Percentiles rank a stretch among this genome's conserved stretches.
Evolutionary conservation across 2,113 vertebrate species (phyloP).

Genomic region (Plecotus auritus): DNA sequence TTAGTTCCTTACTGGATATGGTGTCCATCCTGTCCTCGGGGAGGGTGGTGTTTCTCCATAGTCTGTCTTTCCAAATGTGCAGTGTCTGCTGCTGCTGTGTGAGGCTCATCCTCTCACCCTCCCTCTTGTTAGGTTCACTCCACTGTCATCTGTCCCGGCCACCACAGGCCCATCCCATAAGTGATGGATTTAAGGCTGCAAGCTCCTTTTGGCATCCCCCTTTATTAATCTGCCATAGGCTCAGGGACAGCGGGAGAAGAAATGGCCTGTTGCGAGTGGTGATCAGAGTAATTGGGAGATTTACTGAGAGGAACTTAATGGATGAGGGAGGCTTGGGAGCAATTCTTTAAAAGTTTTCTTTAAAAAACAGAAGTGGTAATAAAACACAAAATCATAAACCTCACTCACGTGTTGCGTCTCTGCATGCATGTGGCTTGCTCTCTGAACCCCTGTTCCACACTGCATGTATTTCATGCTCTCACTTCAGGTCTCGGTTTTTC

Average conservation of each 20-base stretch:
- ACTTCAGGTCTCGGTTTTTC: not conserved
- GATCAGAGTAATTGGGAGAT: not conserved
- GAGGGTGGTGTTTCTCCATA: not conserved
- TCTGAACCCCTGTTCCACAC: fast-evolving
- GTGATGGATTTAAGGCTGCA: not conserved
- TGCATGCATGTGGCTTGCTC: not conserved
- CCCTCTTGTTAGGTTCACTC: not conserved
- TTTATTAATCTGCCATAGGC: not conserved
- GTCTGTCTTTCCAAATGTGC: not conserved
- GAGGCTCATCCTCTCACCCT: not conserved
- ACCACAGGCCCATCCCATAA: fast-evolving
- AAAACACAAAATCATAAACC: not conserved
- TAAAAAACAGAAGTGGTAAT: not conserved
- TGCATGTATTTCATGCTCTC: not conserved
- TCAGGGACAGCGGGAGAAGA: not conserved
- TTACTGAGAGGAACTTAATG: not conserved
- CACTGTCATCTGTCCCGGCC: not conserved
- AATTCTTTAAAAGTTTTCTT: not conserved
- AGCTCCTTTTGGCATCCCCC: not conserved
- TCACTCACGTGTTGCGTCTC: fast-evolving
- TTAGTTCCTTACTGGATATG: not conserved
- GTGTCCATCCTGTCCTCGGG: not conserved
- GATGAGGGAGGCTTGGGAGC: not conserved
- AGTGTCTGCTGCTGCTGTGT: not conserved
- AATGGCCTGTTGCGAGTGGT: not conserved